These are phyloP conservation scores for Parazoanthus swiftii DNA, from an alignment of 92 coral and sea anemone species.

Conservation along the genomic window DNA sequence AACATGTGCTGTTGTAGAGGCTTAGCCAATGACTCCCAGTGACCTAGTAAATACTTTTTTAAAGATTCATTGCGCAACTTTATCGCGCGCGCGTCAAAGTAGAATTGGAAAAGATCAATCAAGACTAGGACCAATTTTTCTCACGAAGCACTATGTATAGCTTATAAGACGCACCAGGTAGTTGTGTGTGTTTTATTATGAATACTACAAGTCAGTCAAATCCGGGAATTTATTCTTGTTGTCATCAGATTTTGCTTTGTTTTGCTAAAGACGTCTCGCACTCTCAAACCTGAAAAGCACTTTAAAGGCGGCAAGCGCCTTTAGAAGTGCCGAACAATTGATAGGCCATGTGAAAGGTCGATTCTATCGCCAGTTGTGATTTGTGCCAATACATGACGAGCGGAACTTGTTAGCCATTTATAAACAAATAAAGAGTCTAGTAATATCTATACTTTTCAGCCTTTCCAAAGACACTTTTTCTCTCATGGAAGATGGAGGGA, in stretches of 20 bases:
- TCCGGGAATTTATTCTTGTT: not conserved
- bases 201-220: not conserved
- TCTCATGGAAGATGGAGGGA: constrained; percentile 22
- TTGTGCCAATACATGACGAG: constrained; percentile 22
- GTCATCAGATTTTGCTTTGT: not conserved
- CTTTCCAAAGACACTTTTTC: not conserved
- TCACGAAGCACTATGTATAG: not conserved
- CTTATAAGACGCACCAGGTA: not conserved
- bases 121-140: not conserved
- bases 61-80: constrained; percentile 2
- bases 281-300: not conserved
- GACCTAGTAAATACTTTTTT: no score
- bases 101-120: constrained; percentile 14
- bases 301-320: constrained; percentile 16
- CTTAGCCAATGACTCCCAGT: not conserved
- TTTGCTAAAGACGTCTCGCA: not conserved
- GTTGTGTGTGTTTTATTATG: not conserved
- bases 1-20: not conserved
- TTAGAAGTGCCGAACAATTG: constrained; percentile 36
- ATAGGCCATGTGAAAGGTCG: constrained; percentile 42
- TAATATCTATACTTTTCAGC: not conserved
- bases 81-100: not conserved
- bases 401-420: constrained; percentile 34
- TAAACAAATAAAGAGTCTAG: constrained; percentile 32
- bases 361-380: constrained; percentile 46